Evolutionary conservation across 2,888 invertebrate genomes (phyloP).

Genomic region (Harpagoxenus sublaevis): DNA sequence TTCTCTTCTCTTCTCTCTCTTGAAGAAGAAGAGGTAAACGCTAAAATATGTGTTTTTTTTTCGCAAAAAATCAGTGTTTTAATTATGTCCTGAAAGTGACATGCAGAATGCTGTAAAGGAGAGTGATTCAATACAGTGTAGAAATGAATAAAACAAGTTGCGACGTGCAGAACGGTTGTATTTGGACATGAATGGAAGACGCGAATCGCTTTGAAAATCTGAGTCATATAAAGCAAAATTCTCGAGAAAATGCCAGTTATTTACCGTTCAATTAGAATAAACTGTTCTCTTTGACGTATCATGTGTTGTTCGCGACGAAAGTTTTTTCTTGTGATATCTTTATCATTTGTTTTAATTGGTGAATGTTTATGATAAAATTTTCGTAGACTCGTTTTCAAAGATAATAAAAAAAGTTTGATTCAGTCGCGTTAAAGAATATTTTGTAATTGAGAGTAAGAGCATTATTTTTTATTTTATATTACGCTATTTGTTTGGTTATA

Average conservation of each 20-base stretch:
- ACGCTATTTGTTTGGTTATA: not conserved
- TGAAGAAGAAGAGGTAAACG: not conserved
- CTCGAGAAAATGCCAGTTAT: constrained; percentile 7
- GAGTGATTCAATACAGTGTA: constrained; percentile 1
- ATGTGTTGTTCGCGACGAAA: not conserved
- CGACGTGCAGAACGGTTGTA: constrained; percentile 11
- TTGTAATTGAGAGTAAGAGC: not conserved
- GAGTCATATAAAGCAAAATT: constrained; percentile 49
- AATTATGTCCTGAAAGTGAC: not conserved
- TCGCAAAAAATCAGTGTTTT: not conserved
- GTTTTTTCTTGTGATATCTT: not conserved
- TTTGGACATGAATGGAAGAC: constrained; percentile 48
- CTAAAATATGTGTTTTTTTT: constrained; percentile 12
- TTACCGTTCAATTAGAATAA: constrained; percentile 53
- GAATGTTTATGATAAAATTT: not conserved
- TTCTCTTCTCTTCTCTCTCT: not conserved
- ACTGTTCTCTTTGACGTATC: not conserved
- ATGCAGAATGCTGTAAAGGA: not conserved
- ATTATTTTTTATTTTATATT: not conserved
- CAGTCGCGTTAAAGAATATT: not conserved
- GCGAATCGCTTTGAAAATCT: constrained; percentile 39
- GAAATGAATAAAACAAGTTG: constrained; percentile 28
- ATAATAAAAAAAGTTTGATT: not conserved
- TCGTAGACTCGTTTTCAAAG: not conserved
- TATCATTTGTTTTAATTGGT: not conserved